Base-by-base conservation (phyloP, 2,888 invertebrate genomes). In the Calliphora vomitoria region DNA sequence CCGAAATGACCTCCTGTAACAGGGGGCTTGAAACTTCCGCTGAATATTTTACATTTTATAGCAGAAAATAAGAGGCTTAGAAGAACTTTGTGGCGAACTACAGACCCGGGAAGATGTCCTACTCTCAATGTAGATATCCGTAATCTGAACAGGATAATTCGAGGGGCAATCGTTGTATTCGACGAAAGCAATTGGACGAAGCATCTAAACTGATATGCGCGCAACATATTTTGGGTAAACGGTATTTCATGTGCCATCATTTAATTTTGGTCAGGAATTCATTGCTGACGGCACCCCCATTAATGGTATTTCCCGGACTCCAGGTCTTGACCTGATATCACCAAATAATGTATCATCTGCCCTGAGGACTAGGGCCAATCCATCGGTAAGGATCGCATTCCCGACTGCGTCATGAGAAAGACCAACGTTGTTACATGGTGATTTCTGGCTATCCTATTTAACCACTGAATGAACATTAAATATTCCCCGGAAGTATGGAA, bases 401-500 rank as follows among this genome's bases (percentile, higher is more conserved):
- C 78, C 6, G 78, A 78, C n/a, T 53, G 38, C 18, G 55, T 66
- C 15, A 5, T 68, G 8, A 66, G 13, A 5, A 53, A 15, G 10
- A 64, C 78, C 0, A 25, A 20, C 18, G 0, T 18, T 1, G 10
- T 20, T 10, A 31, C 41, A 10, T 58, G 53, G 66, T 0, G 0
- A 15, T 69, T 44, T 47, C 8, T 79, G 13, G 31, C 68, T 0
- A 31, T 68, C 1, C 11, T 68, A 1, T 41, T 79, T 4, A 79
- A 79, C 11, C 68, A 47, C 31, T 79, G 79, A 8, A 11, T 68
- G 0, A 79, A 79, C 15, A 15, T 79, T 1, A 31, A 58, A 5
- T 79, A 79, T n/a, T 79, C 69, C 11, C 79, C 66, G 2, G n/a
- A 6, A 4, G 13, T 4, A 0, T 64, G 53, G 76, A 76, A 50